phyloP scores from a whole-genome alignment of 2,888 invertebrate genomes.

The Oligia fasciuncula region DNA sequence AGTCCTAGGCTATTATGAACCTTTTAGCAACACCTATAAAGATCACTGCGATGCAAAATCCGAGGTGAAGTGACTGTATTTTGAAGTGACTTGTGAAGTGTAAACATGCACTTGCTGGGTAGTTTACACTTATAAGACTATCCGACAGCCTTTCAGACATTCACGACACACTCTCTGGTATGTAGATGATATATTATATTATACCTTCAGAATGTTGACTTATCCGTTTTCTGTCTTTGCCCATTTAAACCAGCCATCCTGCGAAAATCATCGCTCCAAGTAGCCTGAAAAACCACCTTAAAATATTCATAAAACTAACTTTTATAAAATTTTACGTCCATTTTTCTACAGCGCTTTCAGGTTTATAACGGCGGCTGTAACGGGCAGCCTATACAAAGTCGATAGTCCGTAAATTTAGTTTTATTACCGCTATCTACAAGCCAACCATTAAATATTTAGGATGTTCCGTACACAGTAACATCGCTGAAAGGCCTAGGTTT shows the following conservation, averaged over 20 bases:
- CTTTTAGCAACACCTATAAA: no score
- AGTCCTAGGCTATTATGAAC: no score
- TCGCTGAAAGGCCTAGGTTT: slow-evolving; percentile 7
- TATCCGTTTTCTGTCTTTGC: no score
- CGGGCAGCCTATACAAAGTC: slow-evolving; percentile 25
- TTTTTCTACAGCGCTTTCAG: slow-evolving; percentile 21
- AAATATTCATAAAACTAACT: slow-evolving; percentile 2
- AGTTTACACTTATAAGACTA: background rate
- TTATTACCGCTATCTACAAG: slow-evolving; percentile 46
- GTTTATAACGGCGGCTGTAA: slow-evolving; percentile 20
- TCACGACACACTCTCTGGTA: background rate
- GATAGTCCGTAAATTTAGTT: slow-evolving; percentile 51
- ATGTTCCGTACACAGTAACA: slow-evolving; percentile 8
- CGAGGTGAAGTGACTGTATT: no score
- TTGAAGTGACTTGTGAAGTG: slow-evolving; percentile 8
- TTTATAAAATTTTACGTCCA: slow-evolving; percentile 18
- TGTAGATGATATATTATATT: no score
- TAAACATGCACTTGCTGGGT: slow-evolving; percentile 8
- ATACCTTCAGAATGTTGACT: no score
- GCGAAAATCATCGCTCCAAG: no score
- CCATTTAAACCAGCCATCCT: no score
- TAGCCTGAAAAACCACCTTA: no score
- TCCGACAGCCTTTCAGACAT: background rate
- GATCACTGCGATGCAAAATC: no score
- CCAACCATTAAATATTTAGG: slow-evolving; percentile 32